phyloP scores from a whole-genome alignment of 2,888 invertebrate species.

The Cabera pusaria region DNA sequence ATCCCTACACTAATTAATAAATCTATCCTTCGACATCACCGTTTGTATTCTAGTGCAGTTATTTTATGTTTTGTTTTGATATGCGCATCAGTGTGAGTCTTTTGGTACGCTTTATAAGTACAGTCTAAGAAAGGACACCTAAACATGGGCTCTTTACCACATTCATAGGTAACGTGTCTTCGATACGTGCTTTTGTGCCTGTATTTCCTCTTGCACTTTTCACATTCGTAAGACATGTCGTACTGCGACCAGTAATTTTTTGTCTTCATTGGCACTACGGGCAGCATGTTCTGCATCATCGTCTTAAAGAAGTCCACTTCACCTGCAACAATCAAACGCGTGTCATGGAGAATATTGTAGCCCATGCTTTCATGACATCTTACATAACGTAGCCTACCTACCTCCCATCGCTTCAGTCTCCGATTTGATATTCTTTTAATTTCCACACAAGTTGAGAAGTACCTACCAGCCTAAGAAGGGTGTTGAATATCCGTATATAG shows the following conservation, averaged over 20 bases:
- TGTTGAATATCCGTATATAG: too few species aligned
- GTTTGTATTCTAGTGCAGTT: conserved; percentile 81
- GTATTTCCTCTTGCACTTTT: conserved; percentile 88
- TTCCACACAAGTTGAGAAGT: too few species aligned
- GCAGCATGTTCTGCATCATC: conserved; percentile 77
- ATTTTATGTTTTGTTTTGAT: conserved; percentile 79
- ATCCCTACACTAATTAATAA: conserved; percentile 24
- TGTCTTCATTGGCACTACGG: conserved; percentile 75
- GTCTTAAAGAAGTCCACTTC: conserved; percentile 78
- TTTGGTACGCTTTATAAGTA: conserved; percentile 77
- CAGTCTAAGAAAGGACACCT: conserved; percentile 76
- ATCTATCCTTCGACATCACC: conserved; percentile 43
- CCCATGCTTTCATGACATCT: background rate
- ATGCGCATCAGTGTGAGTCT: conserved; percentile 78
- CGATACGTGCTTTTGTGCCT: conserved; percentile 89
- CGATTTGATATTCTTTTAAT: too few species aligned
- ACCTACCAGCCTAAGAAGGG: too few species aligned
- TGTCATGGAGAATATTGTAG: conserved; percentile 37
- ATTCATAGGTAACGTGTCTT: conserved; percentile 87
- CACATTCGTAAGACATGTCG: conserved; percentile 81
- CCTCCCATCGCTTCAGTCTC: conserved; percentile 13
- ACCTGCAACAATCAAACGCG: conserved; percentile 74
- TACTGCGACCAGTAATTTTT: conserved; percentile 78
- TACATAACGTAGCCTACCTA: conserved; percentile 9
- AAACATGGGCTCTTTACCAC: conserved; percentile 84